phyloP scores from a whole-genome alignment of 2,797 vertebrate species.

The Spheniscus humboldti region DNA sequence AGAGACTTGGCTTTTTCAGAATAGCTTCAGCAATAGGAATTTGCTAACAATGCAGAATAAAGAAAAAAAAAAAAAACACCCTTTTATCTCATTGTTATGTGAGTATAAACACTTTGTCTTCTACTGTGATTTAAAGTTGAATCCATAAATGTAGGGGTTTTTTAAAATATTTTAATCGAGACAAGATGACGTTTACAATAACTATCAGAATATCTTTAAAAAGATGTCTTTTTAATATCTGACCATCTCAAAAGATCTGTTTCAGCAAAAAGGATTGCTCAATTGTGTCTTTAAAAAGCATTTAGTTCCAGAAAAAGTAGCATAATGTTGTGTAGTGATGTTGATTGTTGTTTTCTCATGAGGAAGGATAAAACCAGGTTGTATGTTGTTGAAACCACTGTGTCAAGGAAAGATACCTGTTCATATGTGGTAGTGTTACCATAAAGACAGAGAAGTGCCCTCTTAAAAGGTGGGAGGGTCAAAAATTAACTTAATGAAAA shows the following conservation, averaged over 20 bases:
- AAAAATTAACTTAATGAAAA: background rate
- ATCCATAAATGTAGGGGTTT: background rate
- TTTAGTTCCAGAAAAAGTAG: background rate
- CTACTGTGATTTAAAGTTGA: background rate
- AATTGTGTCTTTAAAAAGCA: background rate
- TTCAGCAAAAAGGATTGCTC: background rate
- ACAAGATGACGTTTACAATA: background rate
- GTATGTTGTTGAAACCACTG: background rate
- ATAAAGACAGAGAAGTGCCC: background rate
- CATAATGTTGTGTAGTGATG: background rate
- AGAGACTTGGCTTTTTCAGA: background rate
- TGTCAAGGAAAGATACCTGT: background rate
- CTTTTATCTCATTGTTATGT: background rate
- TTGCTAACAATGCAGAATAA: constrained; percentile 1
- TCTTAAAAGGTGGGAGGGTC: background rate
- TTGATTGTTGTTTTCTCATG: background rate
- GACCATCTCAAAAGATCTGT: background rate
- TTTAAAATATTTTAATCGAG: background rate
- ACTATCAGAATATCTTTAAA: background rate
- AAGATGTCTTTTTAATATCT: background rate
- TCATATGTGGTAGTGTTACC: background rate
- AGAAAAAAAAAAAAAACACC: background rate
- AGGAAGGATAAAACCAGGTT: background rate
- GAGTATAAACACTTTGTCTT: background rate
- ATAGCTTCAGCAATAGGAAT: background rate